Evolutionary conservation across 2,888 invertebrate species (phyloP).

Genomic region (Polymixis lichenea): DNA sequence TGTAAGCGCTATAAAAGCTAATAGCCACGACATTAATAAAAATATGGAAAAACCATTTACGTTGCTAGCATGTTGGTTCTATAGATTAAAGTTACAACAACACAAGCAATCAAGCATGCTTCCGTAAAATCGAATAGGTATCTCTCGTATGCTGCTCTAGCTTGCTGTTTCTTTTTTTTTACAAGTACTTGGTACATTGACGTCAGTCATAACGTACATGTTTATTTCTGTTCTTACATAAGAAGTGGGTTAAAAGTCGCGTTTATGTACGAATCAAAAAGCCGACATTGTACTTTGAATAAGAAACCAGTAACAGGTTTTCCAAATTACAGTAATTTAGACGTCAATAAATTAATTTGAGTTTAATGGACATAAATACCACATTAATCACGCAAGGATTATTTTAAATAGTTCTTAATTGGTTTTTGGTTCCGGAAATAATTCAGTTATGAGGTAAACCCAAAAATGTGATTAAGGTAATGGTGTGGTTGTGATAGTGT

Average conservation of each 20-base stretch:
- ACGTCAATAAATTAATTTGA: conserved; percentile 13
- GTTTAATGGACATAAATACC: conserved; percentile 11
- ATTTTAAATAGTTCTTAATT: conserved; percentile 25
- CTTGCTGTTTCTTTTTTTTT: background rate
- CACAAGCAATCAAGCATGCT: background rate
- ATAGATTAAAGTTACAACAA: background rate
- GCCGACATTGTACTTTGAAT: background rate
- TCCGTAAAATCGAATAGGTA: background rate
- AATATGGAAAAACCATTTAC: conserved; percentile 14
- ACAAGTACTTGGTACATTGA: conserved; percentile 11
- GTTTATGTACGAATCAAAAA: background rate
- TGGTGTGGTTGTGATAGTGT: conserved; percentile 13
- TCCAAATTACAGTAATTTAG: conserved; percentile 26
- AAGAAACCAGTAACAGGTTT: background rate
- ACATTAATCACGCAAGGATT: background rate
- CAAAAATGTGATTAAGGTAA: conserved; percentile 7
- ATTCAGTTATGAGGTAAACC: background rate
- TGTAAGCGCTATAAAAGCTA: background rate
- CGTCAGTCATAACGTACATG: conserved; percentile 9
- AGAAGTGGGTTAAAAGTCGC: background rate
- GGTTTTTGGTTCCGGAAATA: conserved; percentile 6
- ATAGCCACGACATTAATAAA: background rate
- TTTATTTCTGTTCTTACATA: background rate
- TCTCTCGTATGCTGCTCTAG: background rate
- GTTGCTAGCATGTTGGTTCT: background rate